Conservation (phyloP, 2,797 vertebrate species). For the Acanthurus tractus region DNA sequence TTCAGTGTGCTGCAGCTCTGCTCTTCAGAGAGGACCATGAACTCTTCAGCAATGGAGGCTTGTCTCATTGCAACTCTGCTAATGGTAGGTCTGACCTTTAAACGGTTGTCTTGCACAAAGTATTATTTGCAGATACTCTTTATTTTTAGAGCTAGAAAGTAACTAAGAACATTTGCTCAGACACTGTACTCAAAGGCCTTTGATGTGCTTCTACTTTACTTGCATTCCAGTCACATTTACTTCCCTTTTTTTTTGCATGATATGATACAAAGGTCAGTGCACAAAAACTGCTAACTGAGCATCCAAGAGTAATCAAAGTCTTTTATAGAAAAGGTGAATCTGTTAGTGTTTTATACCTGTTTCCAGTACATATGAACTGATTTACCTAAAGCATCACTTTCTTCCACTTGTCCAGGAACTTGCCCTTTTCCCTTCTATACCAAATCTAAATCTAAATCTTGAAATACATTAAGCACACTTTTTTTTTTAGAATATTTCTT, state of each 20-base stretch:
- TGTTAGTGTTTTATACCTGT: background rate
- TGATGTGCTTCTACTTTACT: background rate
- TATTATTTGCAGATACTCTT: background rate
- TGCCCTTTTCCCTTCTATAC: too few relatives aligned
- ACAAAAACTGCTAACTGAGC: background rate
- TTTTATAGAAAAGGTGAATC: background rate
- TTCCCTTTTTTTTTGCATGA: background rate
- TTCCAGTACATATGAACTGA: too few relatives aligned
- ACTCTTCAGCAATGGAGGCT: slow-evolving; percentile 23
- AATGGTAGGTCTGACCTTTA: slow-evolving; percentile 53
- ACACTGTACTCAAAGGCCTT: too few relatives aligned
- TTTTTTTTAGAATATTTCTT: background rate
- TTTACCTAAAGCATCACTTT: too few relatives aligned
- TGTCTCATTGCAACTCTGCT: slow-evolving; percentile 42
- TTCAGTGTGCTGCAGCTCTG: background rate
- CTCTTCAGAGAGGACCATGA: background rate
- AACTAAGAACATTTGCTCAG: background rate
- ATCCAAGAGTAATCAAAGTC: background rate
- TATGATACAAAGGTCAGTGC: background rate
- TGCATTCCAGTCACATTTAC: background rate
- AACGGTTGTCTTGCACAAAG: background rate
- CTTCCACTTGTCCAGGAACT: too few relatives aligned
- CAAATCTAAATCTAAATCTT: too few relatives aligned
- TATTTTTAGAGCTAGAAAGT: background rate
- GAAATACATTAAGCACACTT: background rate